Conservation (phyloP, 2,797 vertebrate genomes). For the Hoplostethus mediterraneus region DNA sequence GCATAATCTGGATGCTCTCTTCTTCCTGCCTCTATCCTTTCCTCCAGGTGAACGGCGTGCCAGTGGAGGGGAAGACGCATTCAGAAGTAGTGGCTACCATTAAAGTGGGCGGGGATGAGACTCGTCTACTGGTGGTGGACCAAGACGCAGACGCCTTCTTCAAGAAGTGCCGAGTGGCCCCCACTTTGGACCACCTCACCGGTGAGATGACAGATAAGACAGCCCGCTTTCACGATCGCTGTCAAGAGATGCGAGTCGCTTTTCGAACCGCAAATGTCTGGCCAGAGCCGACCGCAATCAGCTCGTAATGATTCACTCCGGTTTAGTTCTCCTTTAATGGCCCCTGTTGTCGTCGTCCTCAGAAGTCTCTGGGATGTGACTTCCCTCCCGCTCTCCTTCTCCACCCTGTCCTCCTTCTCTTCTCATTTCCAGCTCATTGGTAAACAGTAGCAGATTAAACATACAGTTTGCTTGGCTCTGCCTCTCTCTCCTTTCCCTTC, state of each 20-base stretch:
- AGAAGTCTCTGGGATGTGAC: not conserved
- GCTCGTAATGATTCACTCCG: slow-evolving; percentile 17
- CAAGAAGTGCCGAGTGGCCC: slow-evolving; percentile 90
- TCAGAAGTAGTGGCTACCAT: slow-evolving; percentile 91
- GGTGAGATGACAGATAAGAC: slow-evolving; percentile 75
- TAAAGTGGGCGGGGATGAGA: slow-evolving; percentile 86
- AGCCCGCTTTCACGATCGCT: not conserved
- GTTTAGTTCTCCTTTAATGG: slow-evolving; percentile 19
- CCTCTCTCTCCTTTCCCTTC: slow-evolving; percentile 5
- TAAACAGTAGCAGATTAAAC: slow-evolving; percentile 1
- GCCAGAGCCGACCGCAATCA: slow-evolving; percentile 8
- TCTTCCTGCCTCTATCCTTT: not conserved
- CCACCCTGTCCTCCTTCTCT: not conserved
- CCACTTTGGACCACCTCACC: slow-evolving; percentile 85
- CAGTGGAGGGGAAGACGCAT: slow-evolving; percentile 91
- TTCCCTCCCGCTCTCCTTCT: not conserved
- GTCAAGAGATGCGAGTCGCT: not conserved
- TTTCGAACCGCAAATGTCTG: not conserved
- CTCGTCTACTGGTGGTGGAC: slow-evolving; percentile 92
- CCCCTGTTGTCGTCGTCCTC: slow-evolving; percentile 5
- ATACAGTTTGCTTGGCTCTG: not conserved
- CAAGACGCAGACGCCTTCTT: slow-evolving; percentile 91
- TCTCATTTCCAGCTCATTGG: not conserved
- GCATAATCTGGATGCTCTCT: not conserved
- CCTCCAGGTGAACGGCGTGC: slow-evolving; percentile 89